phyloP scores from a whole-genome alignment of 2,888 invertebrate genomes.

The Drosophila birchii region DNA sequence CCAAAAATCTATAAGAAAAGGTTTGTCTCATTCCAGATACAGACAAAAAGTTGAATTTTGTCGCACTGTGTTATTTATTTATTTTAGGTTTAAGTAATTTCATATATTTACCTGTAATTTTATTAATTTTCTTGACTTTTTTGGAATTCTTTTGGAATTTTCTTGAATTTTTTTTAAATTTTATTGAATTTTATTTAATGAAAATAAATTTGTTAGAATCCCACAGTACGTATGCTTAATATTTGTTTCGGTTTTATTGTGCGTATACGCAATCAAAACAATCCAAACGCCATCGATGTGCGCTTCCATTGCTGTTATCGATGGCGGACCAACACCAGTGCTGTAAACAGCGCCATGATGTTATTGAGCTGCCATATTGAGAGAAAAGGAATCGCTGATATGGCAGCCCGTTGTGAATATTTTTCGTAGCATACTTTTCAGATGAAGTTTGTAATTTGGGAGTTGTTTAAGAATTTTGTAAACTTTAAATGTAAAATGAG shows the following conservation, averaged over 20 bases:
- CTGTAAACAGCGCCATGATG: neutral
- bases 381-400: neutral
- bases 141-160: no score
- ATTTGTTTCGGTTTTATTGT: neutral
- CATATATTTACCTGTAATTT: neutral
- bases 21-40: no score
- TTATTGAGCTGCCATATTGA: neutral
- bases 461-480: neutral
- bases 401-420: neutral
- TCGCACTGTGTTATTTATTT: no score
- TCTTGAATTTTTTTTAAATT: neutral
- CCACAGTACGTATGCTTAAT: constrained; percentile 19
- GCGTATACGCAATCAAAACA: constrained; percentile 31
- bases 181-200: neutral
- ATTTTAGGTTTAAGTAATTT: neutral
- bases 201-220: no score
- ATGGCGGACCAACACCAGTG: neutral
- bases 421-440: neutral
- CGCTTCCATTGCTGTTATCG: neutral
- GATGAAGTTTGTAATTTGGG: neutral
- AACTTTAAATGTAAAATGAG: neutral
- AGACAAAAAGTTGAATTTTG: no score
- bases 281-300: constrained; percentile 4
- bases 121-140: neutral
- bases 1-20: no score